These are phyloP conservation scores for Stigmatopora argus DNA, from an alignment of 2,113 vertebrate species.

Conservation along the genomic window DNA sequence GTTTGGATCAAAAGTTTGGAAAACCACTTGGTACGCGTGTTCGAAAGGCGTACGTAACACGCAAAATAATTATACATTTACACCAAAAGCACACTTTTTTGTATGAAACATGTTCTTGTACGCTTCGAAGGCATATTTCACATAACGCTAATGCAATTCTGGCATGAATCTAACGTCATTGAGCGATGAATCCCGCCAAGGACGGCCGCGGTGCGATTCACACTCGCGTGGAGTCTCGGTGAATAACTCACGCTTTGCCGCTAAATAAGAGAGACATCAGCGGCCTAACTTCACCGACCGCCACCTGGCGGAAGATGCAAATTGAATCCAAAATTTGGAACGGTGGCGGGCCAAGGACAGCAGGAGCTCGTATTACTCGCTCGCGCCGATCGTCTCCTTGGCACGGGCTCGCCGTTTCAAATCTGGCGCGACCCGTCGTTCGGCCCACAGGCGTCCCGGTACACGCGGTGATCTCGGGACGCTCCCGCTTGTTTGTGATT, in stretches of 20 bases:
- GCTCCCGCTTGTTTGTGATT: constrained; percentile 50
- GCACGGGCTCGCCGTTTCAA: constrained; percentile 30
- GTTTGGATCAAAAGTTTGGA: too few relatives aligned
- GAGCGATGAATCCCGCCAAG: background rate
- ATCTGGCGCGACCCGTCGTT: constrained; percentile 38
- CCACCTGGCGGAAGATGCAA: constrained; percentile 50
- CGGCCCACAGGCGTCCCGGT: constrained; percentile 28
- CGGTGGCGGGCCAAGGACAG: constrained; percentile 31
- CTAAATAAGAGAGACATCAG: constrained; percentile 2
- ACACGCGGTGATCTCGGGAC: constrained; percentile 32
- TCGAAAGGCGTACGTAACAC: too few relatives aligned
- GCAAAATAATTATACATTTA: too few relatives aligned
- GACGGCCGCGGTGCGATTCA: background rate
- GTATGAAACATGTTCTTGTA: too few relatives aligned
- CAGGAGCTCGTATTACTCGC: constrained; percentile 44
- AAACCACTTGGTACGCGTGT: too few relatives aligned
- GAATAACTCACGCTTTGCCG: background rate
- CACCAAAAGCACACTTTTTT: too few relatives aligned
- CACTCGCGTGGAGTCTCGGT: background rate
- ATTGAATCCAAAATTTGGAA: constrained; percentile 48
- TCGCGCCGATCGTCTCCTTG: constrained; percentile 52
- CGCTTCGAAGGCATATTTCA: too few relatives aligned
- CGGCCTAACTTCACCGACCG: constrained; percentile 35
- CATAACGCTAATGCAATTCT: too few relatives aligned
- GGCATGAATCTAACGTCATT: background rate